phyloP scores from a whole-genome alignment of 2,113 vertebrate species.

The Tursiops truncatus region DNA sequence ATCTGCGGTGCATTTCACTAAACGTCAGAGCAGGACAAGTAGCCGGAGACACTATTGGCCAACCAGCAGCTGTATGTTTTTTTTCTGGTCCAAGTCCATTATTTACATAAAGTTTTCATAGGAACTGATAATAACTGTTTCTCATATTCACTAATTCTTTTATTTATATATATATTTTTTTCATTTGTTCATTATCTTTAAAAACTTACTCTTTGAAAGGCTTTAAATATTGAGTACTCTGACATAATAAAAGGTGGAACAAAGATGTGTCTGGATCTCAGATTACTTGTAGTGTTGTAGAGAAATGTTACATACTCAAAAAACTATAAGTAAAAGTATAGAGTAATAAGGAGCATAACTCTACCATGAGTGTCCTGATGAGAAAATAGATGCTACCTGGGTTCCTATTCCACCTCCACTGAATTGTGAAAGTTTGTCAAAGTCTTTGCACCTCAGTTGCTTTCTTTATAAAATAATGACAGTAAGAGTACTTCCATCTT shows the following conservation, averaged over 20 bases:
- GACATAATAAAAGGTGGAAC: not conserved
- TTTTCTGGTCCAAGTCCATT: not conserved
- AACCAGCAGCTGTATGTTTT: not conserved
- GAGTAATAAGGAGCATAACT: not conserved
- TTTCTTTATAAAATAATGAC: not conserved
- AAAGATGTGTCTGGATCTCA: not conserved
- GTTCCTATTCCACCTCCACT: not conserved
- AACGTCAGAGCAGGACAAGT: not conserved
- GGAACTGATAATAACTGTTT: not conserved
- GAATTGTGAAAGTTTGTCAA: not conserved
- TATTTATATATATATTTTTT: not conserved
- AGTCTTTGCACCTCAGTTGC: not conserved
- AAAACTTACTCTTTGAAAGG: not conserved
- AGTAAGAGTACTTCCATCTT: not conserved
- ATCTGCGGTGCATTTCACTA: rapidly evolving
- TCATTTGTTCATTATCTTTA: not conserved
- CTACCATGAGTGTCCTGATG: not conserved
- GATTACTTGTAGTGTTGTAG: not conserved
- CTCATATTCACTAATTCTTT: not conserved
- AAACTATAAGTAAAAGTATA: not conserved
- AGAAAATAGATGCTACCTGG: not conserved
- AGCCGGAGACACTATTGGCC: not conserved
- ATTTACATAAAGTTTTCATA: not conserved
- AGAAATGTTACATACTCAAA: not conserved
- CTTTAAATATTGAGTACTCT: not conserved